Evolutionary conservation across 2,888 invertebrate species (phyloP).

Genomic region (Scaptomyza polygonia): DNA sequence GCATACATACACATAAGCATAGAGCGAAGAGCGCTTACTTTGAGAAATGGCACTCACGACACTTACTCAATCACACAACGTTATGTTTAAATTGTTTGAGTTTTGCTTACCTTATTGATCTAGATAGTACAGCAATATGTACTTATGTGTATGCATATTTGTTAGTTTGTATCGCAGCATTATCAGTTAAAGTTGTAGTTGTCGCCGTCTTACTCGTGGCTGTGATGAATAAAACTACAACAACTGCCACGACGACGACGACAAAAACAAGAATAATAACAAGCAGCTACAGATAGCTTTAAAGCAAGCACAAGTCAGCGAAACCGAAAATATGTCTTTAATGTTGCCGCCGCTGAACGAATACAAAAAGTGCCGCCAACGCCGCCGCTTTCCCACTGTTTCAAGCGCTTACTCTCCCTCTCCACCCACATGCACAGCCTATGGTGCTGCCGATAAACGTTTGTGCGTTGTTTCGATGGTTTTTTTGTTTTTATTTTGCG

Average conservation of each 20-base stretch:
- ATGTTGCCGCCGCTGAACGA: slow-evolving; percentile 72
- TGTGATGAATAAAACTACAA: slow-evolving; percentile 57
- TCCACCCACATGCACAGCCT: neutral
- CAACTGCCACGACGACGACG: slow-evolving; percentile 43
- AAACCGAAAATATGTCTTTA: slow-evolving; percentile 72
- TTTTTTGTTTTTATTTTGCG: slow-evolving; percentile 2
- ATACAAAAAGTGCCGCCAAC: slow-evolving; percentile 74
- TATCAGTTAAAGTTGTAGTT: slow-evolving; percentile 47
- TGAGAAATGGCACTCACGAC: neutral
- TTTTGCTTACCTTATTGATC: neutral
- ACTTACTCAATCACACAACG: neutral
- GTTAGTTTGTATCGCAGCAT: slow-evolving; percentile 32
- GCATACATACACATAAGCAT: neutral
- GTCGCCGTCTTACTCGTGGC: slow-evolving; percentile 38
- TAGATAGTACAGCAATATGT: neutral
- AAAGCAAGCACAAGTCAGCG: slow-evolving; percentile 61
- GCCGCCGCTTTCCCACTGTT: slow-evolving; percentile 43
- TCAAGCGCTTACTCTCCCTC: slow-evolving; percentile 8
- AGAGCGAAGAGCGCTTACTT: neutral
- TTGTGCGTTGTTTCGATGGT: slow-evolving; percentile 5
- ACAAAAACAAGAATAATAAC: slow-evolving; percentile 31
- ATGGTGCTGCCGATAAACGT: slow-evolving; percentile 27
- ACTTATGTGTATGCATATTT: neutral
- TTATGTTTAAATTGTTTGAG: neutral
- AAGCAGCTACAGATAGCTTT: slow-evolving; percentile 33